Conservation (phyloP, 2,113 vertebrate species). For the Chionis minor region DNA sequence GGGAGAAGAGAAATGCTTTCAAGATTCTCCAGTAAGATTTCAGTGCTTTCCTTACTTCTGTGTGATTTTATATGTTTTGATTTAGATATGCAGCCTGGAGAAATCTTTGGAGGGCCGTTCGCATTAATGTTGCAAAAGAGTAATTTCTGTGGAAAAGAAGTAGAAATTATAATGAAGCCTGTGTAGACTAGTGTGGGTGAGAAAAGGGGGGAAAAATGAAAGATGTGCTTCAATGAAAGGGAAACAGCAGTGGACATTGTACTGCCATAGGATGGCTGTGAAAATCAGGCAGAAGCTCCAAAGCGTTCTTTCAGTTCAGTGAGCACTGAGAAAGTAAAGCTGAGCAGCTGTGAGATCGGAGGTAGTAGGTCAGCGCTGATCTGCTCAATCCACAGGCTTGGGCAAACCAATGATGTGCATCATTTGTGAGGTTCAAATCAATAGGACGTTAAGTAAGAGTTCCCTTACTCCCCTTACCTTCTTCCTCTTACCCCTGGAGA, state of each 20-base stretch:
- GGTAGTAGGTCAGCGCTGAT: not conserved
- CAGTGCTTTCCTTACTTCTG: not conserved
- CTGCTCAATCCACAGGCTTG: not conserved
- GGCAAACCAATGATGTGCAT: not conserved
- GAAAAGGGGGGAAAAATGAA: not conserved
- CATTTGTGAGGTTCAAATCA: not conserved
- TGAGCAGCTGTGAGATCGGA: not conserved
- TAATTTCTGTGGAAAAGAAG: not conserved
- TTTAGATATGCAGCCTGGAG: not conserved
- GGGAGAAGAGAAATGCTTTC: not conserved
- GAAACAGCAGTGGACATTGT: not conserved
- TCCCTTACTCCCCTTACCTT: not conserved
- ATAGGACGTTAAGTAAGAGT: not conserved
- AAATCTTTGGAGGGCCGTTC: not conserved
- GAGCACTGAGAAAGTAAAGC: not conserved
- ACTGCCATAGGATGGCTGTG: not conserved
- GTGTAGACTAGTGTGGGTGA: not conserved
- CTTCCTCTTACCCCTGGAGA: not conserved
- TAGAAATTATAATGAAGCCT: not conserved
- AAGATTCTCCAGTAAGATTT: not conserved
- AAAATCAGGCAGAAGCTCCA: constrained; percentile 5
- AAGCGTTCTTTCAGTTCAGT: not conserved
- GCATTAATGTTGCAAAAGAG: not conserved
- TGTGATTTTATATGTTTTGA: not conserved
- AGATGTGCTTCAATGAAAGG: not conserved